Percentiles rank a stretch among this genome's conserved stretches.
These are phyloP conservation scores for Masnerella sp. DNA, from an alignment of 2,888 invertebrate species.

Conservation along the genomic window DNA sequence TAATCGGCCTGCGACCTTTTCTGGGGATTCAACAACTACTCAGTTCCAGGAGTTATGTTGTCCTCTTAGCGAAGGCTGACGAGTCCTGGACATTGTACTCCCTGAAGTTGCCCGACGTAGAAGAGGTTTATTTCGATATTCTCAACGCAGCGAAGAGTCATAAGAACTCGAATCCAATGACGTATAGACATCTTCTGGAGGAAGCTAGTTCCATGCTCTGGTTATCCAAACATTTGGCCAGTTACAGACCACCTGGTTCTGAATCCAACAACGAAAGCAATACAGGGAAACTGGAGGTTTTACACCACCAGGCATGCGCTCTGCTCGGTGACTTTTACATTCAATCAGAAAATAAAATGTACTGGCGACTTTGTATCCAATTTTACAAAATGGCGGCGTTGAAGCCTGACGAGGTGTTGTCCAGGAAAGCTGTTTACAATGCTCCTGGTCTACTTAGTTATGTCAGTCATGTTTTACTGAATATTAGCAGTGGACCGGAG, in stretches of 20 bases:
- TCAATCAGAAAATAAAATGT: constrained; percentile 75
- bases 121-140: constrained; percentile 84
- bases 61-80: constrained; percentile 81
- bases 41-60: constrained; percentile 78
- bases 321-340: constrained; percentile 81
- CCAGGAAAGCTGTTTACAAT: constrained; percentile 69
- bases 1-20: constrained; percentile 84
- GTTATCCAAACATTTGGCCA: constrained; percentile 75
- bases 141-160: constrained; percentile 83
- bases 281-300: constrained; percentile 70
- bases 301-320: constrained; percentile 80
- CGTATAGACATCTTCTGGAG: constrained; percentile 85
- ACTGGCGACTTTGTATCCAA: constrained; percentile 78
- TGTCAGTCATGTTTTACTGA: constrained; percentile 73
- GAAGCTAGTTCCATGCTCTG: constrained; percentile 86
- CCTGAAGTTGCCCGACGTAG: constrained; percentile 82
- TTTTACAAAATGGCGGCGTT: constrained; percentile 80
- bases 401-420: constrained; percentile 78
- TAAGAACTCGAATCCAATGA: constrained; percentile 81
- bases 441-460: constrained; percentile 73
- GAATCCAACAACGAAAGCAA: constrained; percentile 26
- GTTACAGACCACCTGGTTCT: constrained; percentile 36
- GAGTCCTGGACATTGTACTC: constrained; percentile 87
- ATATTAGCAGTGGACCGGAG: constrained; percentile 76
- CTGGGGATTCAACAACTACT: constrained; percentile 81